A percentile compares a stretch with the other conserved stretches of the same genome.
These are phyloP conservation scores for Capricornis sumatraensis DNA, from an alignment of 2,113 vertebrate species.

Conservation along the genomic window DNA sequence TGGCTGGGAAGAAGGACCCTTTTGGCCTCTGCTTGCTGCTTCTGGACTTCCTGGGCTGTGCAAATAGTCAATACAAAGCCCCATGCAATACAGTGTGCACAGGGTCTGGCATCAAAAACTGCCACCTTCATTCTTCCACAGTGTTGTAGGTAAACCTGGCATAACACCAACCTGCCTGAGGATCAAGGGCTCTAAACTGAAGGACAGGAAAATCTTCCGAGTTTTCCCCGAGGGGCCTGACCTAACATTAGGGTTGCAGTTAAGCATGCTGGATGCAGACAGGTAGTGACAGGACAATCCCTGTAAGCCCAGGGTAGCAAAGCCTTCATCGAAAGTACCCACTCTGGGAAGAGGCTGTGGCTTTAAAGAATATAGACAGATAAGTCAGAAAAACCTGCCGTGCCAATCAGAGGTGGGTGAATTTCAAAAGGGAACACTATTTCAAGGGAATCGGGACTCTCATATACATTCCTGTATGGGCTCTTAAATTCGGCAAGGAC, in stretches of 20 bases:
- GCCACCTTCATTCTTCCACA: background rate
- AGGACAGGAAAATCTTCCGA: background rate
- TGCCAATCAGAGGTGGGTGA: background rate
- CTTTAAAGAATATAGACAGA: background rate
- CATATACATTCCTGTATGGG: accelerated
- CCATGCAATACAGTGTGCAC: accelerated
- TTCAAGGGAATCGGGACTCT: background rate
- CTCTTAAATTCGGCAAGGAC: background rate
- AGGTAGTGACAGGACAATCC: background rate
- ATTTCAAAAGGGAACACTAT: background rate
- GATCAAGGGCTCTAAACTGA: background rate
- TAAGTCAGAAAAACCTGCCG: background rate
- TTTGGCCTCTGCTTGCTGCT: background rate
- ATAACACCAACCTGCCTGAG: background rate
- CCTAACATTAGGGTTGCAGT: background rate
- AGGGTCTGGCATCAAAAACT: background rate
- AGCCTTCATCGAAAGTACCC: background rate
- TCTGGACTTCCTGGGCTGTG: background rate
- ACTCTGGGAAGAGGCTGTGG: accelerated
- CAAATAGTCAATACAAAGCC: background rate
- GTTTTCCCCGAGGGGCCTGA: background rate
- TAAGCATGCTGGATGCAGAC: background rate
- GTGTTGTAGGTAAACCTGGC: background rate
- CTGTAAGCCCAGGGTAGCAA: accelerated
- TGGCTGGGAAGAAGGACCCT: background rate